Base-by-base conservation (phyloP, 2,888 invertebrate species). In the Amphipoea oculea region DNA sequence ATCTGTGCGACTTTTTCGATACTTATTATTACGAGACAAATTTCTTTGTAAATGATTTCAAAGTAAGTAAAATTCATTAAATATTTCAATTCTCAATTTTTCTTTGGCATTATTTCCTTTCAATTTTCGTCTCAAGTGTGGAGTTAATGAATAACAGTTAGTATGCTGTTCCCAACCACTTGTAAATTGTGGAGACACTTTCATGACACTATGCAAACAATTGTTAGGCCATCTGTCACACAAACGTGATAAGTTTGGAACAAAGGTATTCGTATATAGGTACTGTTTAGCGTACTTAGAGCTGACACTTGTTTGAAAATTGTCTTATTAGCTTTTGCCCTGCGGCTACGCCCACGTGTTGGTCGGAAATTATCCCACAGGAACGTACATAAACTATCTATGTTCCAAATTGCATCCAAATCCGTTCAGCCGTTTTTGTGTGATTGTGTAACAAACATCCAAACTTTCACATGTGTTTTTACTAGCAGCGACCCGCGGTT, bases 231-330 rank as follows among this genome's bases (percentile, higher is more conserved):
- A 80, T 70, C 81, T 80, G 82, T 77, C 79, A 68, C 57, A 80
- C 60, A 9, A 68, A 80, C 68, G 67, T 82, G 90, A 83, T 82
- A 86, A 87, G 72, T 87, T 68, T 48, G 62, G 80, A 62, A 89
- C 86, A 88, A 80, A 23, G 40, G 65, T 40, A 23, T 40, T 20
- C 65, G 9, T 63, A 63, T 63, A 20, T 4, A 40, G 40, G 65
- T 40, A 85, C 83, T 84, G 85, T 87, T 93, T 93, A 92, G 84
- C 80, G 73, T 66, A 65, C 69, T 82, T 82, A 73, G 57, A 73
- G 23, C n/a, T 20, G 36, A 66, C 63, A 54, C 54, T 76, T 86
- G 66, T 70, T 83, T 86, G 62, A 57, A 75, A 66, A 66, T 48
- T 51, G 71, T 54, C 6, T 40, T 65, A 65, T 11, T 60, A 23